phyloP scores from a whole-genome alignment of 2,113 vertebrate genomes.

The Mesembrinibis cayennensis region DNA sequence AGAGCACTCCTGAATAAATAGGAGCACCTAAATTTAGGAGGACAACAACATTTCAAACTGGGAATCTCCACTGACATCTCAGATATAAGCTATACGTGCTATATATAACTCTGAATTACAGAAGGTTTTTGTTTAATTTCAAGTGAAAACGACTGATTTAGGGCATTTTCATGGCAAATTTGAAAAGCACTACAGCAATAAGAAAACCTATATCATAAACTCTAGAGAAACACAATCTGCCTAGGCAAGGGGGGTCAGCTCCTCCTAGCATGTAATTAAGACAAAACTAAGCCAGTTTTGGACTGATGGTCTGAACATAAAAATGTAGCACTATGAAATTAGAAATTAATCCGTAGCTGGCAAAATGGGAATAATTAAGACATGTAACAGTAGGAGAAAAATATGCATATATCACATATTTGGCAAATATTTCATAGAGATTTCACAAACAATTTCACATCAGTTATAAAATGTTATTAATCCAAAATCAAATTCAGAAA shows the following conservation, averaged over 20 bases:
- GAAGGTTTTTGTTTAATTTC: not conserved
- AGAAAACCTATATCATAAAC: not conserved
- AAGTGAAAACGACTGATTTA: not conserved
- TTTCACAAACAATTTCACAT: not conserved
- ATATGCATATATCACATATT: not conserved
- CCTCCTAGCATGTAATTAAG: not conserved
- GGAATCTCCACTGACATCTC: not conserved
- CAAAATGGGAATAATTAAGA: not conserved
- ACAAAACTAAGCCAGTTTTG: not conserved
- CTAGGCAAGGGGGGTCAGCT: not conserved
- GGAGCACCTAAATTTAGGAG: not conserved
- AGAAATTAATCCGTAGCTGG: not conserved
- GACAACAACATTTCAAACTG: not conserved
- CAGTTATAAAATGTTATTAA: not conserved
- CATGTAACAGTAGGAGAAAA: not conserved
- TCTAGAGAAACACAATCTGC: not conserved
- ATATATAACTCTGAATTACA: not conserved
- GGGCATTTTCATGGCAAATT: not conserved
- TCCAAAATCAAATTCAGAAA: not conserved
- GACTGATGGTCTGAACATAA: not conserved
- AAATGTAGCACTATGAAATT: not conserved
- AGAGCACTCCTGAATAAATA: not conserved
- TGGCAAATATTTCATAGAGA: not conserved
- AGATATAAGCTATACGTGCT: not conserved
- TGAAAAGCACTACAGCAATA: not conserved